Conservation (phyloP, 2,797 vertebrate species). For the Malacoctenus gilli region DNA sequence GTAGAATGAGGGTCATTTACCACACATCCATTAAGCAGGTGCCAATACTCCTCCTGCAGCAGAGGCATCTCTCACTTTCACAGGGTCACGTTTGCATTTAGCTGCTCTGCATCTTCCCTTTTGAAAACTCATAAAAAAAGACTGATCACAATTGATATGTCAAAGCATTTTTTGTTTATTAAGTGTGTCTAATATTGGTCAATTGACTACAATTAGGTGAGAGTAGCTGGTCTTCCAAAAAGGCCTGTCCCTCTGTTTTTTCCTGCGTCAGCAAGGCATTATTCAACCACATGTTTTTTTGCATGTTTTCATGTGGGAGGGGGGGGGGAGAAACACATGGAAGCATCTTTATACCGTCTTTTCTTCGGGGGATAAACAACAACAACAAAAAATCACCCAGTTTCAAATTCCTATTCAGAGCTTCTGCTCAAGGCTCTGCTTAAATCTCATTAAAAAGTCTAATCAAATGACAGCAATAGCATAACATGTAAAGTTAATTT, state of each 20-base stretch:
- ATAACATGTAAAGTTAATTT: constrained; percentile 71
- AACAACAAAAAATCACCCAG: constrained; percentile 45
- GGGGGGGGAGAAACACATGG: too few relatives aligned
- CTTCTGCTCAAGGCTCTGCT: constrained; percentile 58
- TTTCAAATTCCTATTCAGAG: constrained; percentile 49
- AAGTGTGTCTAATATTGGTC: too few relatives aligned
- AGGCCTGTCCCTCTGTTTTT: too few relatives aligned
- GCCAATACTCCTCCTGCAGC: constrained; percentile 72
- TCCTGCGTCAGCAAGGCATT: too few relatives aligned
- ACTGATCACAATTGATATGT: neutral
- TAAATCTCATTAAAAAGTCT: constrained; percentile 73
- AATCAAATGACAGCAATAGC: constrained; percentile 67
- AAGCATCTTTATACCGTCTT: constrained; percentile 7
- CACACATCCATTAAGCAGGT: constrained; percentile 81
- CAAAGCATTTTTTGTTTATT: neutral
- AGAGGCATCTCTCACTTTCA: constrained; percentile 56
- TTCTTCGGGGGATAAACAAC: constrained; percentile 31
- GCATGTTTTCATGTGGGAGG: too few relatives aligned
- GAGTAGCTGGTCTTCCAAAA: too few relatives aligned
- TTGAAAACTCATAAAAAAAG: neutral
- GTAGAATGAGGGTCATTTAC: constrained; percentile 77
- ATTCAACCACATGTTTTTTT: too few relatives aligned
- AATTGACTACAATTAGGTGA: too few relatives aligned
- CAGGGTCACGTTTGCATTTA: constrained; percentile 50
- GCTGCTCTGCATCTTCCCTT: constrained; percentile 11